Percentiles rank a stretch among this genome's conserved stretches.
Conservation (phyloP, 37 sponge, comb jelly and placozoan genomes). For the Aphrocallistes beatrix region DNA sequence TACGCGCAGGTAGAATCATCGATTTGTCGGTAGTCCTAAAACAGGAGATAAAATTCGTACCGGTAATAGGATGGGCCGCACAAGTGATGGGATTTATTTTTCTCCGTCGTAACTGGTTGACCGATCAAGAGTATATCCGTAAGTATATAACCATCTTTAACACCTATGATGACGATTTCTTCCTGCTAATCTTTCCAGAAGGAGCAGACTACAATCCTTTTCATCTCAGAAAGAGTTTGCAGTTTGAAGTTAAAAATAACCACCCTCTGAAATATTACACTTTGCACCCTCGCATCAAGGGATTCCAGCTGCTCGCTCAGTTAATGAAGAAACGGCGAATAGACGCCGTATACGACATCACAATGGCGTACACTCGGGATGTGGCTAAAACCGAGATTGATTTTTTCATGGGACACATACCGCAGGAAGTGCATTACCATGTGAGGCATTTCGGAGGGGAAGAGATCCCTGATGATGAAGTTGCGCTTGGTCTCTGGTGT, state of each 20-base stretch:
- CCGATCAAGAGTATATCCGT: background rate
- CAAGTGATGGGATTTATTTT: background rate
- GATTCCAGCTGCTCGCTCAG: background rate
- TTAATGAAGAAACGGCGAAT: background rate
- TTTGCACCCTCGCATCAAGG: background rate
- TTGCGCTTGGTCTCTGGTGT: background rate
- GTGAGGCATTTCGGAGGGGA: background rate
- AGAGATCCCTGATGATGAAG: background rate
- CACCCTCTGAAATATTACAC: background rate
- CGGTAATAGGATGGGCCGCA: background rate
- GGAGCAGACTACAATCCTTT: background rate
- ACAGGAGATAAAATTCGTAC: background rate
- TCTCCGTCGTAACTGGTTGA: background rate
- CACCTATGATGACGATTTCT: background rate
- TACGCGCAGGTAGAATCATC: background rate
- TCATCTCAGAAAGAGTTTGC: background rate
- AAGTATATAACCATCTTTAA: background rate
- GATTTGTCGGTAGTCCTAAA: background rate
- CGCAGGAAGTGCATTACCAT: background rate
- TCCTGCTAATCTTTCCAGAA: background rate
- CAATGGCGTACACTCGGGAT: background rate
- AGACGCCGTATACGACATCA: background rate
- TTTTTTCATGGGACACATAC: background rate
- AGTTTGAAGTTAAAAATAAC: background rate
- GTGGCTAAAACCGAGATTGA: background rate